These are phyloP conservation scores for Chaetogeoica ovagalla DNA, from an alignment of 2,888 invertebrate species.

Conservation along the genomic window DNA sequence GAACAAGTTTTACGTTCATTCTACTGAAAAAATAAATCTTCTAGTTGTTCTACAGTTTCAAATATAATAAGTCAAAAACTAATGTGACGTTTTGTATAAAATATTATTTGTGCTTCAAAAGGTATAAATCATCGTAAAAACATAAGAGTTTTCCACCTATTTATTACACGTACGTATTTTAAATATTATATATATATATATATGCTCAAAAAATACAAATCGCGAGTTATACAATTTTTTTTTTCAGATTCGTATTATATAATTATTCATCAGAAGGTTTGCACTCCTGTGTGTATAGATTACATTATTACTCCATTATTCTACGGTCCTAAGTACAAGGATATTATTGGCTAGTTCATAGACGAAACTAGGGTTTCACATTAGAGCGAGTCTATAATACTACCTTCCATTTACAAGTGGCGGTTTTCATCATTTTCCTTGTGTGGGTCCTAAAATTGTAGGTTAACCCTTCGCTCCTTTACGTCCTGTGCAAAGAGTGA, in stretches of 20 bases:
- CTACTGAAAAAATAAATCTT: constrained; percentile 20
- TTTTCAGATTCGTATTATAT: background rate
- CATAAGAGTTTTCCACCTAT: background rate
- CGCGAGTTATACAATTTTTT: background rate
- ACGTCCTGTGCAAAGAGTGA: no score
- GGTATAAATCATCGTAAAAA: background rate
- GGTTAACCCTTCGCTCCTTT: no score
- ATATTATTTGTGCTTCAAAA: constrained; percentile 15
- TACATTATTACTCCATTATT: background rate
- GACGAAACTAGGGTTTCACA: background rate
- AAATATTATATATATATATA: background rate
- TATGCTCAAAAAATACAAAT: background rate
- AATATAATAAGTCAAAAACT: constrained; percentile 25
- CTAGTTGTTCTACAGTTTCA: constrained; percentile 16
- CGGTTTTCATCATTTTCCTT: no score
- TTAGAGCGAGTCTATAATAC: background rate
- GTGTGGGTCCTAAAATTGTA: no score
- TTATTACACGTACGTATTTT: background rate
- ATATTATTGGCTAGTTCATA: background rate
- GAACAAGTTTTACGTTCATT: constrained; percentile 10
- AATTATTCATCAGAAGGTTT: background rate
- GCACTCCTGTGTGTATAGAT: background rate
- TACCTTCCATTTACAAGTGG: background rate
- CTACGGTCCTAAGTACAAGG: background rate
- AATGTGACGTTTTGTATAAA: constrained; percentile 26